phyloP scores from a whole-genome alignment of 2,113 vertebrate species.

The Salvator merianae region DNA sequence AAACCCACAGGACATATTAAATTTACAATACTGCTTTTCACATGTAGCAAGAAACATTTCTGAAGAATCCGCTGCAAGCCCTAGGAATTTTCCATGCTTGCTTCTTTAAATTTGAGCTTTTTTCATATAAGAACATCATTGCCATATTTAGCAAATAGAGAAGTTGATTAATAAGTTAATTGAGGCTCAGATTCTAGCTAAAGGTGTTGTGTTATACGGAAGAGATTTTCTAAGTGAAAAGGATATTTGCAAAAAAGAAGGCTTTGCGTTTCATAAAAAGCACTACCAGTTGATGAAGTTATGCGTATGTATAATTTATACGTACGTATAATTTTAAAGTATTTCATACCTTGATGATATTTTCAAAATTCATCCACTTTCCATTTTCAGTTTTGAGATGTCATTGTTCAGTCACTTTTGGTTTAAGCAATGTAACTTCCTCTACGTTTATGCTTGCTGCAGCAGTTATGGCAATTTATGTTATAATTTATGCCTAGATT shows the following conservation, averaged over 20 bases:
- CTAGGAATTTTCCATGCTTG: neutral
- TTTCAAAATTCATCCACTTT: neutral
- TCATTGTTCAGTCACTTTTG: neutral
- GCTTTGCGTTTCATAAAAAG: neutral
- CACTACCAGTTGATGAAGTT: neutral
- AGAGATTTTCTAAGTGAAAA: neutral
- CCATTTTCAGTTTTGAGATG: neutral
- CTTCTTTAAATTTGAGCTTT: neutral
- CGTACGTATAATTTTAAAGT: fast-evolving
- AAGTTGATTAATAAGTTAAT: neutral
- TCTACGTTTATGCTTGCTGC: neutral
- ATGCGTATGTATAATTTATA: neutral
- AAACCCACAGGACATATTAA: neutral
- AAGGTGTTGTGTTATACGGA: fast-evolving
- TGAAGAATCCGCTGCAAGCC: neutral
- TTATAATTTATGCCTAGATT: too few relatives aligned
- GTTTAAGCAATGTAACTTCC: slow-evolving; percentile 27
- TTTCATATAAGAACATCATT: neutral
- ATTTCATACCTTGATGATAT: neutral
- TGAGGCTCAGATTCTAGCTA: neutral
- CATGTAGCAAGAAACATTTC: neutral
- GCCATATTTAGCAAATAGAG: slow-evolving; percentile 13
- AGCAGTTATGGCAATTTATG: too few relatives aligned
- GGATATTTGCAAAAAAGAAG: neutral
- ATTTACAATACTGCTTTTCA: neutral